Conservation (phyloP, 1,140 invertebrate species). For the Euura saliciscinereae region DNA sequence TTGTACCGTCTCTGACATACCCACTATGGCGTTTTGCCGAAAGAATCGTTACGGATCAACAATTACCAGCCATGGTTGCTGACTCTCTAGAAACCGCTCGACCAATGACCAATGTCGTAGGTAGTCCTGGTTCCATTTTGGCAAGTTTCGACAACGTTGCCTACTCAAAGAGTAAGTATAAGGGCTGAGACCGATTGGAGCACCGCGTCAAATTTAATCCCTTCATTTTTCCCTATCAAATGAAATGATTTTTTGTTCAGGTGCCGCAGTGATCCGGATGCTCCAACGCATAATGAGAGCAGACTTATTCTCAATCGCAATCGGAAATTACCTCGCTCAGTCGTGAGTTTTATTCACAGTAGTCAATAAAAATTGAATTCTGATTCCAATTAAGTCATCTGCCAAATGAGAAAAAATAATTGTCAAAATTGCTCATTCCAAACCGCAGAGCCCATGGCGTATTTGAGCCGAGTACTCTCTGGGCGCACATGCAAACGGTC, state of each 20-base stretch:
- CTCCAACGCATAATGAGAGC: slow-evolving; percentile 70
- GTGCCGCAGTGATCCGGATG: slow-evolving; percentile 77
- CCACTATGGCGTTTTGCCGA: slow-evolving; percentile 36
- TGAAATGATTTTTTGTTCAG: slow-evolving; percentile 41
- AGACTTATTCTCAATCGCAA: slow-evolving; percentile 65
- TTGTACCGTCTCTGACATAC: slow-evolving; percentile 54
- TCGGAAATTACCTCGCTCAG: slow-evolving; percentile 64
- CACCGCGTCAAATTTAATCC: no score
- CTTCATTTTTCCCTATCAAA: background rate
- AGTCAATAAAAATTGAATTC: slow-evolving; percentile 8
- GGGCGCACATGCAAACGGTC: slow-evolving; percentile 64
- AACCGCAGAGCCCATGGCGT: slow-evolving; percentile 47
- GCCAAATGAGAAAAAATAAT: slow-evolving; percentile 22
- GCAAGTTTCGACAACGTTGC: slow-evolving; percentile 81
- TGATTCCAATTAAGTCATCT: no score
- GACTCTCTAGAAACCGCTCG: slow-evolving; percentile 72
- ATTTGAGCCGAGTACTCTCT: slow-evolving; percentile 72
- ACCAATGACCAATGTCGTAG: slow-evolving; percentile 69
- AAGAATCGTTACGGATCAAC: slow-evolving; percentile 68
- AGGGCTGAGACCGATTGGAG: no score
- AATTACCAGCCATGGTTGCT: slow-evolving; percentile 68
- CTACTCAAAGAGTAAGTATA: slow-evolving; percentile 66
- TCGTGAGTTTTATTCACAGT: slow-evolving; percentile 44
- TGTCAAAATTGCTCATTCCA: slow-evolving; percentile 32
- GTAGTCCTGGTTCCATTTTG: slow-evolving; percentile 74